A percentile compares a stretch with the other conserved stretches of the same genome.
phyloP scores from a whole-genome alignment of 2,113 vertebrate genomes.

The Balaenoptera acutorostrata region DNA sequence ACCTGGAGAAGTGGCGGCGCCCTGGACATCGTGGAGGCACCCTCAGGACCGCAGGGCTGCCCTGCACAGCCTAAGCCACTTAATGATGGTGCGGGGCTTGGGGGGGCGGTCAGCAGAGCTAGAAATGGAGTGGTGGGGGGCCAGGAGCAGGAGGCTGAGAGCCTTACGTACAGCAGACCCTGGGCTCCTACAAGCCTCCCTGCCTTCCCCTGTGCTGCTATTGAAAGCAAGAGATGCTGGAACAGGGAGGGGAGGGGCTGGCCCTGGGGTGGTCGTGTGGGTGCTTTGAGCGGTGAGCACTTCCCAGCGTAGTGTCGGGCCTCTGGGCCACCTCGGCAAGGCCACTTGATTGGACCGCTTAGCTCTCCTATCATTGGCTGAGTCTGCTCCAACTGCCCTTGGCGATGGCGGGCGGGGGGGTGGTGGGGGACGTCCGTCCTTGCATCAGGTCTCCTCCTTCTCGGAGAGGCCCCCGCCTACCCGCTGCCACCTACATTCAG shows the following conservation, averaged over 20 bases:
- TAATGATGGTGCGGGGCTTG: background rate
- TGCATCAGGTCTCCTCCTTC: background rate
- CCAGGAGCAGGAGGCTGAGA: background rate
- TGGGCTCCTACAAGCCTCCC: background rate
- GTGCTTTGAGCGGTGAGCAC: background rate
- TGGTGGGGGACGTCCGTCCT: background rate
- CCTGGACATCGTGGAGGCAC: background rate
- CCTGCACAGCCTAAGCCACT: background rate
- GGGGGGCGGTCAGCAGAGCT: background rate
- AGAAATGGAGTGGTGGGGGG: background rate
- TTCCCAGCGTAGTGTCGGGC: background rate
- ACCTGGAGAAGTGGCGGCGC: background rate
- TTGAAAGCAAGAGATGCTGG: background rate
- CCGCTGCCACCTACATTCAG: background rate
- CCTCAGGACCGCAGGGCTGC: background rate
- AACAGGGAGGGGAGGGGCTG: background rate
- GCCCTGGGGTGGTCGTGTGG: background rate
- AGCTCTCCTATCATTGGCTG: background rate
- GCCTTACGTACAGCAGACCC: fast-evolving
- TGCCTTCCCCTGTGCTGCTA: background rate
- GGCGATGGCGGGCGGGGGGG: background rate
- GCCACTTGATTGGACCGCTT: background rate
- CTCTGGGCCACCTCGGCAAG: background rate
- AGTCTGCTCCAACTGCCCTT: background rate
- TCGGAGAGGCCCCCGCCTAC: background rate